Evolutionary conservation across 1,140 invertebrate genomes (phyloP).

Genomic region (Heliconius congener): DNA sequence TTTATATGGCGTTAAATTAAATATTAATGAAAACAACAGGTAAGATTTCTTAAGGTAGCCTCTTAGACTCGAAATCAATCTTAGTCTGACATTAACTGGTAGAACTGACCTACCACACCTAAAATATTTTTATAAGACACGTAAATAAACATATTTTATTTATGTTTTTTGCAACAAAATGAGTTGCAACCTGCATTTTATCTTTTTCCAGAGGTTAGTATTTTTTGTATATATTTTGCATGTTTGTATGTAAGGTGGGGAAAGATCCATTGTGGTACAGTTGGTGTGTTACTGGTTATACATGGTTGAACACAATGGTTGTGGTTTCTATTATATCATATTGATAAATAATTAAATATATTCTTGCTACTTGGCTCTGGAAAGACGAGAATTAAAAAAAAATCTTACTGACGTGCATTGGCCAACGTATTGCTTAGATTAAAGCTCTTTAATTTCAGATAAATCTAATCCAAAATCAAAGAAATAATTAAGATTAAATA

Average conservation of each 20-base stretch:
- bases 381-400: too few relatives aligned
- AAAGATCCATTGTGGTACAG: not conserved
- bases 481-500: too few relatives aligned
- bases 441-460: too few relatives aligned
- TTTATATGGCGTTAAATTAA: slow-evolving; percentile 5
- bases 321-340: too few relatives aligned
- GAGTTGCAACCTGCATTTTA: slow-evolving; percentile 1
- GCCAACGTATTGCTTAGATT: too few relatives aligned
- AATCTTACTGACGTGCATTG: too few relatives aligned
- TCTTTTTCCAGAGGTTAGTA: not conserved
- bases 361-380: too few relatives aligned
- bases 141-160: slow-evolving; percentile 16
- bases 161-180: slow-evolving; percentile 20
- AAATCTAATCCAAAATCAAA: too few relatives aligned
- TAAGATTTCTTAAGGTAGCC: slow-evolving; percentile 8
- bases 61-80: slow-evolving; percentile 10
- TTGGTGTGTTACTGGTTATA: too few relatives aligned
- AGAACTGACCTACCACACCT: slow-evolving; percentile 29
- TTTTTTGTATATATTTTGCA: not conserved
- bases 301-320: too few relatives aligned
- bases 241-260: not conserved
- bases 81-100: slow-evolving; percentile 7
- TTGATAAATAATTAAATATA: too few relatives aligned
- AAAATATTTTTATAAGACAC: slow-evolving; percentile 19
- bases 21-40: slow-evolving; percentile 2